phyloP scores from a whole-genome alignment of 2,888 invertebrate genomes.

The Orthosia gothica region DNA sequence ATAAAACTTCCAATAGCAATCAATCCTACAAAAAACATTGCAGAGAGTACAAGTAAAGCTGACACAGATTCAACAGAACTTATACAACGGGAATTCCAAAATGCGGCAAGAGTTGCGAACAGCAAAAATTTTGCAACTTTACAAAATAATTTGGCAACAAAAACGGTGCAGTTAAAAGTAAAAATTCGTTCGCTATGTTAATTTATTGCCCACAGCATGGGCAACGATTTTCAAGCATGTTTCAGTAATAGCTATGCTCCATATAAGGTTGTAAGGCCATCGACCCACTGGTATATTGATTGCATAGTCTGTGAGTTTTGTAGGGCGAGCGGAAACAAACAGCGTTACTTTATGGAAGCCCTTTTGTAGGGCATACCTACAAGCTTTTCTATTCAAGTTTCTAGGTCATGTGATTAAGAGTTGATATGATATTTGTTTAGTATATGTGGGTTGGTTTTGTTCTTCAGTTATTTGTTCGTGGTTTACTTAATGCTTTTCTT shows the following conservation, averaged over 20 bases:
- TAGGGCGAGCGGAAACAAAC: conserved; percentile 77
- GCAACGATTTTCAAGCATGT: conserved; percentile 60
- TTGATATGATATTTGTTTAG: conserved; percentile 35
- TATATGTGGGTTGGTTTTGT: conserved; percentile 1
- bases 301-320: conserved; percentile 71
- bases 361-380: conserved; percentile 67
- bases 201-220: conserved; percentile 47
- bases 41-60: neutral
- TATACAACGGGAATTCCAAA: conserved; percentile 2
- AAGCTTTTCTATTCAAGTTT: conserved; percentile 65
- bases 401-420: conserved; percentile 66
- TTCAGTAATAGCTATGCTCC: conserved; percentile 73
- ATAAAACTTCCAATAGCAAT: neutral
- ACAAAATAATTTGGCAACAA: conserved; percentile 34
- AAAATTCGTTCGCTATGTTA: conserved; percentile 42
- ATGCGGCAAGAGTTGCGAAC: conserved; percentile 9
- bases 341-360: conserved; percentile 58
- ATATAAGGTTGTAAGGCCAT: conserved; percentile 78
- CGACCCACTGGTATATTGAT: conserved; percentile 83
- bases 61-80: conserved; percentile 2
- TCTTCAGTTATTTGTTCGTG: neutral
- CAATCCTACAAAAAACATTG: neutral
- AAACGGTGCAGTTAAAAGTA: conserved; percentile 13
- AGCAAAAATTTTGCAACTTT: neutral
- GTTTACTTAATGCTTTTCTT: conserved; percentile 14